A percentile compares a stretch with the other conserved stretches of the same genome.
Evolutionary conservation across 2,113 vertebrate species (phyloP).

Genomic region (Procapra przewalskii): DNA sequence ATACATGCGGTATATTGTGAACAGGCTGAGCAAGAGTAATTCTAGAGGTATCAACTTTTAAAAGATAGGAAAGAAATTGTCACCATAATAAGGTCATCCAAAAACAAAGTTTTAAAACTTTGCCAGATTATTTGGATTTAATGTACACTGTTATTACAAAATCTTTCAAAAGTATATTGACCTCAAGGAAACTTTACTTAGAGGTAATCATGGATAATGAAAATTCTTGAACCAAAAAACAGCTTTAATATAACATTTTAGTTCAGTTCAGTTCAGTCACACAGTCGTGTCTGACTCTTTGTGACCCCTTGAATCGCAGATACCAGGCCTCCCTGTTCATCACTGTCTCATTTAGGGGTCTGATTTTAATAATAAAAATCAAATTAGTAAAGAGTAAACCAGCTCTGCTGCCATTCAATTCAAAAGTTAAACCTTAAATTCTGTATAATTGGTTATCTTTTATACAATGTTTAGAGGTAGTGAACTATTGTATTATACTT

Average conservation of each 20-base stretch:
- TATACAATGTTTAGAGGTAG: neutral
- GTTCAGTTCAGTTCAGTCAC: too few species aligned
- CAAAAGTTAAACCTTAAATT: neutral
- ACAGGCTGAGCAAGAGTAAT: neutral
- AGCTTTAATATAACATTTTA: neutral
- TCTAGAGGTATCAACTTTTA: neutral
- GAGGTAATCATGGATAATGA: neutral
- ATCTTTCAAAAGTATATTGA: neutral
- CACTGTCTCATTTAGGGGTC: neutral
- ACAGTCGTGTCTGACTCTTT: too few species aligned
- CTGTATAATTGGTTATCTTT: neutral
- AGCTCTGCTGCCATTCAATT: neutral
- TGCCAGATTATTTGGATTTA: neutral
- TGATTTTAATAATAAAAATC: neutral
- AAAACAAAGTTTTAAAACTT: neutral
- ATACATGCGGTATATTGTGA: neutral
- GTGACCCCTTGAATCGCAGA: too few species aligned
- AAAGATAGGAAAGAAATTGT: neutral
- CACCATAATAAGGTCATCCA: neutral
- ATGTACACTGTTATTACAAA: neutral
- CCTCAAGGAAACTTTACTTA: neutral
- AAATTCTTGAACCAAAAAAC: neutral
- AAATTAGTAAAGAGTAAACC: neutral
- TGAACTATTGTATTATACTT: neutral
- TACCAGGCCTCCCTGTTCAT: too few species aligned